Base-by-base conservation (phyloP, 64 coral and sea anemone genomes). In the Acropora tenuis region DNA sequence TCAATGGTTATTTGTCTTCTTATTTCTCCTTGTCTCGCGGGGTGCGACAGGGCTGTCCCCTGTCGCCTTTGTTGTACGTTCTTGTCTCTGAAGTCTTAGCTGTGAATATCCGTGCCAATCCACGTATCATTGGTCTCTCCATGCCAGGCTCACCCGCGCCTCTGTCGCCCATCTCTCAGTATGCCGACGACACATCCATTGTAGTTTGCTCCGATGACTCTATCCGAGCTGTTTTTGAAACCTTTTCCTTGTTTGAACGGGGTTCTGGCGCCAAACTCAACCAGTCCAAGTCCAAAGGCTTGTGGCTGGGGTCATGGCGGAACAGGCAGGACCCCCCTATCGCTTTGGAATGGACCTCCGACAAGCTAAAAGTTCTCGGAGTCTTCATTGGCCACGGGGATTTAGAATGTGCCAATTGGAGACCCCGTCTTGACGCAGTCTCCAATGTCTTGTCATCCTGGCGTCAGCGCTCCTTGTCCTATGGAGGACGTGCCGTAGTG, bases 271-370 rank as follows among this genome's bases (percentile, higher is more conserved):
- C 59, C 6, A 90, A 71, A 13, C 3, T 90, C 0, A 90, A 90
- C 19, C 41, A 63, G 0, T 40, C 88, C 7, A 89, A 89, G 19
- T 89, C 74, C 4, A 44, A 89, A 17, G 88, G 50, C 0, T 40
- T 89, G 1, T 89, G 88, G 88, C 88, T 89, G 3, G 88, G 88
- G 1, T 5, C 49, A 8, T 93, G 92, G 92, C 1, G 6, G 1
- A 17, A 73, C 17, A 77, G 92, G 18, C 11, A 47, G 59, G 86
- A 94, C 30, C 17, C 75, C 0, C 87, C 87, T 10, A 48, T 89
- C 30, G 2, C 44, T 3, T 9, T 94, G 0, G 50, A 50, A 3
- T 94, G 79, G 92, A 60, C 80, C 3, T 75, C 74, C 0, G 0
- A 0, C 2, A 50, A 48, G 17, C 3, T 94, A 6, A 79, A 88